Base-by-base conservation (phyloP, 2,113 vertebrate species). In the Azemiops feae region DNA sequence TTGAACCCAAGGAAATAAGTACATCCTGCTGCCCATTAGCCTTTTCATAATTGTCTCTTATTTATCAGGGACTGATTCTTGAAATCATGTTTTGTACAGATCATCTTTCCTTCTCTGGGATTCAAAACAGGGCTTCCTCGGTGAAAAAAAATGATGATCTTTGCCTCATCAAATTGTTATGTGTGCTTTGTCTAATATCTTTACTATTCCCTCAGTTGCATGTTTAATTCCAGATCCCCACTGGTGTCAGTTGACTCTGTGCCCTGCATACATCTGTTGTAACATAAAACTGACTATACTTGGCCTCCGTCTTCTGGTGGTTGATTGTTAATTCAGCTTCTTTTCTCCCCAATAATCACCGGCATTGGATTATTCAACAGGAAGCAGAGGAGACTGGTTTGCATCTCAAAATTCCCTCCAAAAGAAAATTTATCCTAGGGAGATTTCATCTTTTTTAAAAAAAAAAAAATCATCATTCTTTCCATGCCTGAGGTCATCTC, bases 181-280 rank as follows among this genome's bases (percentile, higher is more conserved):
- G 45, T 25, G 47, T 57, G 54, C 22, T 57, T 85, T 43, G 57
- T 53, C 69, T 58, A 50, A 60, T 23, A 52, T 89, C 88, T 90
- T 60, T 86, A 86, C n/a, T 52, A 39, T 90, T 90, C 74, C 60
- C 54, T 87, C 50, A 14, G 74, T 64, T 50, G 27, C 39, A 30
- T 22, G 89, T 54, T 53, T 55, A 60, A 90, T 93, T 93, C 54
- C 92, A 90, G 69, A 60, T 90, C 92, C 64, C 88, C 88, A 60
- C 86, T 60, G 34, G 12, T 60, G 81, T 90, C 74, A 27, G 30
- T 87, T 86, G 92, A 87, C 55, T 93, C n/a, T 86, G 25, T 43
- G 12, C 54, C 52, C 88, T 4, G 5, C 10, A 18, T 90, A 60
- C 88, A 87, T 93, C 88, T 90, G 89, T 90, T 93, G 92, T 86